A percentile compares a stretch with the other conserved stretches of the same genome.
Conservation (phyloP, 2,113 vertebrate genomes). For the Gambusia holbrooki region DNA sequence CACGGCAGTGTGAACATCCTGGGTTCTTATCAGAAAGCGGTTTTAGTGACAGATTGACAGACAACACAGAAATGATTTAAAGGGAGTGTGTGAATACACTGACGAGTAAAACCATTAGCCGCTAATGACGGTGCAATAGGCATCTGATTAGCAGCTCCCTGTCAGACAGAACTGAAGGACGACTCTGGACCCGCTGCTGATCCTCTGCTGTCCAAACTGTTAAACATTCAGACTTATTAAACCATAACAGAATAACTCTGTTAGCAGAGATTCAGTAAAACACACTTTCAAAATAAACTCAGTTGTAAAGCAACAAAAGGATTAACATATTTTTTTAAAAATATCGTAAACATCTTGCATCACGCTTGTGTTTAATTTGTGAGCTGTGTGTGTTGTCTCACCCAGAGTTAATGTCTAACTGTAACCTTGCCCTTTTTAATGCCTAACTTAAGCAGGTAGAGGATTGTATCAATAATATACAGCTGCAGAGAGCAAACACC, state of each 20-base stretch:
- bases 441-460: background rate
- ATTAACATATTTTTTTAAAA: no score
- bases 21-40: no score
- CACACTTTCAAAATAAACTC: background rate
- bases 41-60: no score
- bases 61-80: no score
- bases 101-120: background rate
- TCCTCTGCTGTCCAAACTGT: background rate
- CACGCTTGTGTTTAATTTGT: background rate
- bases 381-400: background rate
- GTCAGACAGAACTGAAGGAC: background rate
- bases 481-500: background rate
- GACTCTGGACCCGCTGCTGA: background rate
- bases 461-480: background rate
- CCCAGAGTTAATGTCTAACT: background rate
- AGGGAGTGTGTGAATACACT: background rate
- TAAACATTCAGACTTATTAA: background rate
- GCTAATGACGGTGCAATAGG: background rate
- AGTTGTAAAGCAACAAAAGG: no score
- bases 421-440: background rate
- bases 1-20: no score
- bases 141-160: background rate
- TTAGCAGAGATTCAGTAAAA: background rate
- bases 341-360: no score
- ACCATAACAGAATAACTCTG: background rate